Evolutionary conservation across 2,888 invertebrate species (phyloP).

Genomic region (Hartigia nigra): DNA sequence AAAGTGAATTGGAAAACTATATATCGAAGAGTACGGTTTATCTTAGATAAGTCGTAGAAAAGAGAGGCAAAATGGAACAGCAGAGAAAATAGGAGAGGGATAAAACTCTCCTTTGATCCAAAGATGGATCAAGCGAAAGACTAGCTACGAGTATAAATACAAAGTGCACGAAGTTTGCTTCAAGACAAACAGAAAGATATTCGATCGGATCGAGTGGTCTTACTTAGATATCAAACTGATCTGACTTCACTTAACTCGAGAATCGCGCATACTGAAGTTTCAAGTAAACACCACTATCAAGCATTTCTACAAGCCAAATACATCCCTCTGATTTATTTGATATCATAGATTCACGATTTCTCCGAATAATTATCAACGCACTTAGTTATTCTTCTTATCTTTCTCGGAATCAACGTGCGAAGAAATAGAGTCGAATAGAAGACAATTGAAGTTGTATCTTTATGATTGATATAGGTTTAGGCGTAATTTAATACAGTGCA

Average conservation of each 20-base stretch:
- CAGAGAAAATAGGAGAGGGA: neutral
- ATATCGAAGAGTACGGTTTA: neutral
- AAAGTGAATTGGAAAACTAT: neutral
- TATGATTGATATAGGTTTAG: neutral
- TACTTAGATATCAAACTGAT: slow-evolving; percentile 47
- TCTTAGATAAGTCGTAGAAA: neutral
- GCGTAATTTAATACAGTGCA: neutral
- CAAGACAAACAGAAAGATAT: slow-evolving; percentile 1
- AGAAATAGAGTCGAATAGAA: neutral
- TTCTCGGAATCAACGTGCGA: neutral
- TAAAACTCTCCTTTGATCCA: neutral
- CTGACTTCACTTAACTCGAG: slow-evolving; percentile 43
- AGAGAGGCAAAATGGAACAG: neutral
- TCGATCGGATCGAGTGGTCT: slow-evolving; percentile 35
- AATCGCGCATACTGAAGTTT: slow-evolving; percentile 45
- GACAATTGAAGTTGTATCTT: neutral
- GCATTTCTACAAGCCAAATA: slow-evolving; percentile 28
- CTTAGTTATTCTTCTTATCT: neutral
- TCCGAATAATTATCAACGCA: neutral
- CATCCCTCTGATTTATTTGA: slow-evolving; percentile 43
- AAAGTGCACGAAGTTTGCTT: neutral
- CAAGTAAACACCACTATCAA: slow-evolving; percentile 46
- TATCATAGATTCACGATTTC: slow-evolving; percentile 23
- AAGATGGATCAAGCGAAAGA: slow-evolving; percentile 1
- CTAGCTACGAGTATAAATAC: neutral